A percentile compares a stretch with the other conserved stretches of the same genome.
Evolutionary conservation across 1,140 invertebrate genomes (phyloP).

Genomic region (Littorina saxatilis): DNA sequence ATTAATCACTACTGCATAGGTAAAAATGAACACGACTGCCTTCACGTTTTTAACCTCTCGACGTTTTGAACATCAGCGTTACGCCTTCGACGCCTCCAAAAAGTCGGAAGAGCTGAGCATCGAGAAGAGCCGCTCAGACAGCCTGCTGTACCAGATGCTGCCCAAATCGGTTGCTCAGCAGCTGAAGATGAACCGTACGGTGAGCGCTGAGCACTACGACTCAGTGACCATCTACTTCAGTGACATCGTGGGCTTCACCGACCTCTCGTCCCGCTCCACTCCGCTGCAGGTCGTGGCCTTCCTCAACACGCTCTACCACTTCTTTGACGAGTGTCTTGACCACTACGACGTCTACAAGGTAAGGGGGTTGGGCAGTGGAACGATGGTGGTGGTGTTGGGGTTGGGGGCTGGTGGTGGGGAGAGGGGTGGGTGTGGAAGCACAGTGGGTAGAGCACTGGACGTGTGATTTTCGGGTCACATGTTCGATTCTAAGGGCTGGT

Average conservation of each 20-base stretch:
- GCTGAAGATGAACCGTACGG: slow-evolving; percentile 68
- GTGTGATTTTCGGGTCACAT: too few relatives aligned
- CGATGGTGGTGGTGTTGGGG: too few relatives aligned
- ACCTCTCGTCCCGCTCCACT: slow-evolving; percentile 84
- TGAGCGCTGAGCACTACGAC: slow-evolving; percentile 86
- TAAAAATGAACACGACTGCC: too few relatives aligned
- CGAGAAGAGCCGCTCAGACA: slow-evolving; percentile 75
- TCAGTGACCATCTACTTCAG: slow-evolving; percentile 72
- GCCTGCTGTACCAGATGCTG: slow-evolving; percentile 81
- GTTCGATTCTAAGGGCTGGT: too few relatives aligned
- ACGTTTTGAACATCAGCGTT: slow-evolving; percentile 24
- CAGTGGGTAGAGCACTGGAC: too few relatives aligned
- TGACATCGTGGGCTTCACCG: slow-evolving; percentile 71
- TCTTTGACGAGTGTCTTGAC: slow-evolving; percentile 78
- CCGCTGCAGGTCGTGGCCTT: slow-evolving; percentile 80
- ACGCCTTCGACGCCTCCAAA: slow-evolving; percentile 66
- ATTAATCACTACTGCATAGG: too few relatives aligned
- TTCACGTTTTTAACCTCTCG: too few relatives aligned
- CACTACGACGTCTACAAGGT: slow-evolving; percentile 89
- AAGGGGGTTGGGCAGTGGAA: not conserved
- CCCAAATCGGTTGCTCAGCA: slow-evolving; percentile 89
- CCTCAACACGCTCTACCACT: slow-evolving; percentile 44
- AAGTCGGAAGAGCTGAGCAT: slow-evolving; percentile 70
- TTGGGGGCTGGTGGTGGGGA: not conserved
- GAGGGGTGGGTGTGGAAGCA: too few relatives aligned